Percentiles rank a stretch among this genome's conserved stretches.
phyloP scores from a whole-genome alignment of 92 coral and sea anemone genomes.

The Zoanthus solanderi region DNA sequence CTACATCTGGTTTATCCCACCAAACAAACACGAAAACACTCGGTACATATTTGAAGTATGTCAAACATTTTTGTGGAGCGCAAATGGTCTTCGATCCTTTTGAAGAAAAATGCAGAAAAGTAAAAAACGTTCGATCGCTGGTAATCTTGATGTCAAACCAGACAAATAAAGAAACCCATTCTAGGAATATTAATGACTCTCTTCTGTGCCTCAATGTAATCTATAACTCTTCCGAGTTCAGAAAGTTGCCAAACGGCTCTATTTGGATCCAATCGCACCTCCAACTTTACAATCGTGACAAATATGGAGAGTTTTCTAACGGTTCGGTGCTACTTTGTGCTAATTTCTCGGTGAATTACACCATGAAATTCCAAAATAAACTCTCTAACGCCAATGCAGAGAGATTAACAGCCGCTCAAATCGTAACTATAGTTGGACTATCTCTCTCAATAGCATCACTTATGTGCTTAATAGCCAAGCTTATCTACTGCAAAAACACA shows the following conservation, averaged over 20 bases:
- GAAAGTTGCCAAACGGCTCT: neutral
- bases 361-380: neutral
- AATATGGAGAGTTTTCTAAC: neutral
- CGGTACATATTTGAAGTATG: neutral
- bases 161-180: neutral
- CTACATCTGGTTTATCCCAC: neutral
- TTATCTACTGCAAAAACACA: neutral
- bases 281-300: neutral
- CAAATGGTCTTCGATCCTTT: neutral
- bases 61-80: neutral
- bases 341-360: neutral
- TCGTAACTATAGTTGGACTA: neutral
- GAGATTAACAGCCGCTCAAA: neutral
- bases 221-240: neutral
- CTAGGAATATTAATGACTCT: neutral
- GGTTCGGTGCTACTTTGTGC: neutral
- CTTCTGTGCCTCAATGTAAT: neutral
- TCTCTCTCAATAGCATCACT: neutral
- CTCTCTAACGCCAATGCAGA: neutral
- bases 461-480: neutral
- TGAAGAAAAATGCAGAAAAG: neutral
- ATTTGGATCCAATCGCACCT: neutral
- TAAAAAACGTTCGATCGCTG: neutral
- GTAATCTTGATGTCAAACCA: neutral
- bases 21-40: neutral